Percentiles rank a stretch among this genome's conserved stretches.
These are phyloP conservation scores for Neoascia interrupta DNA, from an alignment of 2,888 invertebrate genomes.

Conservation along the genomic window DNA sequence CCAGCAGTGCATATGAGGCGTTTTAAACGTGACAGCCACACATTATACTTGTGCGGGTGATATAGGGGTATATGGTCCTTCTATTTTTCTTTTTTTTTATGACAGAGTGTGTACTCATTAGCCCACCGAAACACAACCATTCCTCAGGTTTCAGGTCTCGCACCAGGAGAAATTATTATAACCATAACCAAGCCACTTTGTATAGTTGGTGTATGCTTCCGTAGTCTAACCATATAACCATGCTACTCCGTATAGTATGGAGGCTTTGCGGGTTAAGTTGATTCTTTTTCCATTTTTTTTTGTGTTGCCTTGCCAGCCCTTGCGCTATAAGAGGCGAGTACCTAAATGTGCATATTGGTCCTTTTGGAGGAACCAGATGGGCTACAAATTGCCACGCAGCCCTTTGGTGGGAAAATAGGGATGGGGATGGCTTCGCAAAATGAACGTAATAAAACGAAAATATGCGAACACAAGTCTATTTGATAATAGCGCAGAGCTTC, in stretches of 20 bases:
- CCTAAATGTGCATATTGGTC: constrained; percentile 68
- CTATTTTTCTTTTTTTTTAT: too few species aligned
- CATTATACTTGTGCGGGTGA: constrained; percentile 8
- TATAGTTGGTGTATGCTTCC: constrained; percentile 56
- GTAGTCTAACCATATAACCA: neutral
- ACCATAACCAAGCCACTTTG: constrained; percentile 68
- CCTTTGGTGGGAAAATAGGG: neutral
- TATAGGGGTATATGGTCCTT: too few species aligned
- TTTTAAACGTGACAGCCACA: constrained; percentile 17
- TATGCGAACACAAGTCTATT: constrained; percentile 70
- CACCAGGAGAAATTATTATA: constrained; percentile 66
- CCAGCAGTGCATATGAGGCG: constrained; percentile 38
- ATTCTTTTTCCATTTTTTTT: constrained; percentile 34
- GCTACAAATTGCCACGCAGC: constrained; percentile 53
- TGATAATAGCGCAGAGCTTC: constrained; percentile 54
- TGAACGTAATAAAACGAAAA: constrained; percentile 66
- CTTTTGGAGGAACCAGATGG: constrained; percentile 64
- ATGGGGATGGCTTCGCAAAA: constrained; percentile 34
- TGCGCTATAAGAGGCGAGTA: constrained; percentile 45
- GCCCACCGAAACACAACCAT: constrained; percentile 39
- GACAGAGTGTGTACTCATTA: constrained; percentile 46
- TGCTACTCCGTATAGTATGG: constrained; percentile 1
- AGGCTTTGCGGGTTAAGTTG: constrained; percentile 66
- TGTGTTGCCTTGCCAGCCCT: constrained; percentile 45
- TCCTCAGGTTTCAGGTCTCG: constrained; percentile 37